Evolutionary conservation across 2,888 invertebrate species (phyloP).

Genomic region (Clostera curtula): DNA sequence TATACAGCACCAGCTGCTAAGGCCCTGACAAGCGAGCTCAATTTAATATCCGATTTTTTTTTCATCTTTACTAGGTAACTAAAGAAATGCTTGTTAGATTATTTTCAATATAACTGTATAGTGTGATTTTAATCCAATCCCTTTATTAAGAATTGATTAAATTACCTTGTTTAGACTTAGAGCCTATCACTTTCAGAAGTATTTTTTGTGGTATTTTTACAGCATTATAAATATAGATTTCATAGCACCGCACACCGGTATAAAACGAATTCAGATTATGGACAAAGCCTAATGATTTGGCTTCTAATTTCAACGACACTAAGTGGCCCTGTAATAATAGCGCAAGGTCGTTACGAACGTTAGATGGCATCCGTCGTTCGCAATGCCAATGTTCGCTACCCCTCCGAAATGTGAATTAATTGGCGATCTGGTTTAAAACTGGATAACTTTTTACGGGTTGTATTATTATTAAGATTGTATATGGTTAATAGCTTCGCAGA

Average conservation of each 20-base stretch:
- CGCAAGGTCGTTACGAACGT: conserved; percentile 25
- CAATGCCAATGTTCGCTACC: conserved; percentile 28
- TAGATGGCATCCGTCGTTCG: conserved; percentile 33
- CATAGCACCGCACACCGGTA: too few relatives aligned
- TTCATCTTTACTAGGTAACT: conserved; percentile 2
- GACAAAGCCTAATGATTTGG: too few relatives aligned
- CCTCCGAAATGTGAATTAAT: conserved; percentile 34
- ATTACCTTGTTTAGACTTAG: too few relatives aligned
- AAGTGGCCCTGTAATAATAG: conserved; percentile 10
- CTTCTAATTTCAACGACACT: too few relatives aligned
- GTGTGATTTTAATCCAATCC: not conserved
- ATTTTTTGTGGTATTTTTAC: too few relatives aligned
- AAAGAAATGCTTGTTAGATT: not conserved
- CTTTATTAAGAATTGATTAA: too few relatives aligned
- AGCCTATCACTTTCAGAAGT: too few relatives aligned
- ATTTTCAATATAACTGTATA: not conserved
- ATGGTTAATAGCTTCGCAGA: not conserved
- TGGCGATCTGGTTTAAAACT: conserved; percentile 33
- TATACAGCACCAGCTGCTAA: conserved; percentile 35
- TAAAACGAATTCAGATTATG: too few relatives aligned
- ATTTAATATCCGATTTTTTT: conserved; percentile 16
- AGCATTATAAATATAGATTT: too few relatives aligned
- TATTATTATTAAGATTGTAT: conserved; percentile 3
- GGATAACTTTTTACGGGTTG: conserved; percentile 12
- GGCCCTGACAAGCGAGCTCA: conserved; percentile 10